These are phyloP conservation scores for Rousettus madagascariensis DNA, from an alignment of 2,797 vertebrate species.

Conservation along the genomic window DNA sequence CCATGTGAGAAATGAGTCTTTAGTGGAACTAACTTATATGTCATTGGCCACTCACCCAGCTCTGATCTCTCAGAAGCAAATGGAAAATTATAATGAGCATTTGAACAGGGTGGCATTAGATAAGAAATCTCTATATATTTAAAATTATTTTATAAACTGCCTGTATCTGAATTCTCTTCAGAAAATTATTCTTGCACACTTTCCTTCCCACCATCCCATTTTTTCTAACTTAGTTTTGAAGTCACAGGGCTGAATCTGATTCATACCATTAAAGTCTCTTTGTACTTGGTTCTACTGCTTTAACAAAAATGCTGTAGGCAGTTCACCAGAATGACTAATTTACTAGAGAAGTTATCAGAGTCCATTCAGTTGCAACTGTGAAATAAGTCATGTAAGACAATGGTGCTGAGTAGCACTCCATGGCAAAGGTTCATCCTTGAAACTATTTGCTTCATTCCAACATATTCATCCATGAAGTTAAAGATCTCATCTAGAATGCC, in stretches of 20 bases:
- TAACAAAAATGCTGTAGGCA: slow-evolving; percentile 76
- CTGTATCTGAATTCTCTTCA: slow-evolving; percentile 34
- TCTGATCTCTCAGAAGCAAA: slow-evolving; percentile 62
- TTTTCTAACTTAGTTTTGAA: slow-evolving; percentile 76
- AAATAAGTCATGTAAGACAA: slow-evolving; percentile 76
- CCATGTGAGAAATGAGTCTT: slow-evolving; percentile 45
- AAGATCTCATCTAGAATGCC: slow-evolving; percentile 30
- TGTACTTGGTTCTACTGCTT: slow-evolving; percentile 73
- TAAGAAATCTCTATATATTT: slow-evolving; percentile 65
- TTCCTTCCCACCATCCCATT: slow-evolving; percentile 55
- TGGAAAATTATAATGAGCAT: slow-evolving; percentile 65
- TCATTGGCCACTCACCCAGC: slow-evolving; percentile 33
- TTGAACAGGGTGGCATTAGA: slow-evolving; percentile 61
- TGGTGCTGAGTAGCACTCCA: slow-evolving; percentile 55
- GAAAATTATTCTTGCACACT: slow-evolving; percentile 69
- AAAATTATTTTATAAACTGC: slow-evolving; percentile 74
- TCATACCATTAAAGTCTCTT: slow-evolving; percentile 74
- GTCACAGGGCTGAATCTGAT: slow-evolving; percentile 76
- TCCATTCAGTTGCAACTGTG: slow-evolving; percentile 64
- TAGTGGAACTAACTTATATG: neutral
- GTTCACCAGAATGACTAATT: slow-evolving; percentile 72
- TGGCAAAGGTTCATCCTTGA: slow-evolving; percentile 48
- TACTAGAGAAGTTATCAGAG: slow-evolving; percentile 69
- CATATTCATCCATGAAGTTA: slow-evolving; percentile 34
- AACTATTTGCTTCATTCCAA: slow-evolving; percentile 51